These are phyloP conservation scores for Hormaphis cornu DNA, from an alignment of 1,140 invertebrate genomes.

Conservation along the genomic window DNA sequence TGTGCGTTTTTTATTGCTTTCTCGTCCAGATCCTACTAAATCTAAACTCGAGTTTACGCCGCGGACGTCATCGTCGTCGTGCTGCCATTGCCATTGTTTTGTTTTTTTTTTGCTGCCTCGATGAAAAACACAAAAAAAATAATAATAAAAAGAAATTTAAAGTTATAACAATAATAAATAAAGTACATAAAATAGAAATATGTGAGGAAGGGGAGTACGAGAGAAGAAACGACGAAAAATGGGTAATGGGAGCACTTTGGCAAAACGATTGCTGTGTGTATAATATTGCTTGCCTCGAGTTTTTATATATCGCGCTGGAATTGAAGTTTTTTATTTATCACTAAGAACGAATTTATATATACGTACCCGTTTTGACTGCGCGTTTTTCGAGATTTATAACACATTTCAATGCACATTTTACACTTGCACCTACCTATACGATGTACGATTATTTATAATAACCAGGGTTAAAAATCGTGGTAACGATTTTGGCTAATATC, in stretches of 20 bases:
- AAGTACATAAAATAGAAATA: slow-evolving; percentile 4
- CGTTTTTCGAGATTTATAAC: neutral
- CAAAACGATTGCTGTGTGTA: slow-evolving; percentile 6
- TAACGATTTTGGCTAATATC: too few relatives aligned
- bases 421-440: too few relatives aligned
- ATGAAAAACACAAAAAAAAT: neutral
- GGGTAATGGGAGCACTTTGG: neutral
- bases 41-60: neutral
- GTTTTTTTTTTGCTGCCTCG: neutral
- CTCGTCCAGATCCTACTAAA: too few relatives aligned
- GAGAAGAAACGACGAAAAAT: slow-evolving; percentile 4
- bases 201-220: neutral
- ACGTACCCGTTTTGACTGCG: neutral
- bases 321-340: neutral
- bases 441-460: too few relatives aligned
- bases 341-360: neutral
- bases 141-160: neutral
- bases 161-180: neutral
- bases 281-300: neutral
- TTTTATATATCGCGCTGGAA: neutral
- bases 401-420: neutral
- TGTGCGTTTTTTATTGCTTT: neutral
- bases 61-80: neutral
- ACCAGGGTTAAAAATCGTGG: too few relatives aligned
- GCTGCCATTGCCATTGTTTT: neutral